Evolutionary conservation across 2,888 invertebrate species (phyloP).

Genomic region (Diloba caeruleocephala): DNA sequence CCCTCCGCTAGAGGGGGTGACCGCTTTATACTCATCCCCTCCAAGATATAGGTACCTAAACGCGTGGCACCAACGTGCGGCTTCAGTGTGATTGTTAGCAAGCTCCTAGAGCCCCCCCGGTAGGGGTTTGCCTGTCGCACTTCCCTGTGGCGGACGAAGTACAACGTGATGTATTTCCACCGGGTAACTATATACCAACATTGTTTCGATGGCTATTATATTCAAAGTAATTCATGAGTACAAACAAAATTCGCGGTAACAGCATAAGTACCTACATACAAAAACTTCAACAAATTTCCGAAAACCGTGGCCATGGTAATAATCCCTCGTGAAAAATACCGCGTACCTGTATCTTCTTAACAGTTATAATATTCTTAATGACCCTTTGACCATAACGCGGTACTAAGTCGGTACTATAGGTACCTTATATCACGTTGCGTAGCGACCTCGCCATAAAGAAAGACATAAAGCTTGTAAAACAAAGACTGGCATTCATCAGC

Average conservation of each 20-base stretch:
- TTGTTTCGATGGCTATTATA: neutral
- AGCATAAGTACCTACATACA: neutral
- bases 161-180: too few species aligned
- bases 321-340: conserved; percentile 13
- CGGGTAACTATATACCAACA: neutral
- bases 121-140: too few species aligned
- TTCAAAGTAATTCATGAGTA: neutral
- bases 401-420: conserved; percentile 39
- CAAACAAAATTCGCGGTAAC: conserved; percentile 1
- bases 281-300: neutral
- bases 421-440: conserved; percentile 57
- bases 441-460: conserved; percentile 58
- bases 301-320: conserved; percentile 31
- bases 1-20: too few species aligned
- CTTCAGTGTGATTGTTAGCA: too few species aligned
- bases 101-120: too few species aligned
- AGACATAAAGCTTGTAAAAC: conserved; percentile 68
- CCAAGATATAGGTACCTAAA: too few species aligned
- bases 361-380: conserved; percentile 42
- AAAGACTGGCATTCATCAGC: conserved; percentile 76
- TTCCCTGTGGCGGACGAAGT: too few species aligned
- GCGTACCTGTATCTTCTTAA: conserved; percentile 23
- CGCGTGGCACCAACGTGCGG: too few species aligned
- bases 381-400: conserved; percentile 41
- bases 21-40: too few species aligned